Conservation (phyloP, 2,888 invertebrate genomes). For the Blomia tropicalis region DNA sequence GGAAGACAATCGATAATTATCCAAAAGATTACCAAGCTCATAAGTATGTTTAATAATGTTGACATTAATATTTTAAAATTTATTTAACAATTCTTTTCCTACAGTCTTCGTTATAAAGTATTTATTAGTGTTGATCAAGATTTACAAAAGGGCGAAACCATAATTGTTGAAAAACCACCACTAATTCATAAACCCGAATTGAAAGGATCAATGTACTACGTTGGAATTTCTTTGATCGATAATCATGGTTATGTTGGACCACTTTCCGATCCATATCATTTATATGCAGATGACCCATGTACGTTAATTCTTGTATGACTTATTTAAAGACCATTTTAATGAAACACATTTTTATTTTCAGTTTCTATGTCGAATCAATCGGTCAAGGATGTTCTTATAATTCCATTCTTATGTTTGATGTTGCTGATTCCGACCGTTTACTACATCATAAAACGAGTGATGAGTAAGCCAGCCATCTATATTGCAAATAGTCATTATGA, state of each 20-base stretch:
- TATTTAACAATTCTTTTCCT: conserved; percentile 1
- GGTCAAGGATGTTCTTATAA: conserved; percentile 43
- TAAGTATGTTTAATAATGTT: not conserved
- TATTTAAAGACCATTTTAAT: conserved; percentile 13
- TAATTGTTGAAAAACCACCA: conserved; percentile 26
- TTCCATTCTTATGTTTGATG: conserved; percentile 42
- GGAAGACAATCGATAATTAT: conserved; percentile 41
- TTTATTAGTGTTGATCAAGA: conserved; percentile 41
- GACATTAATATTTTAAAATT: not conserved
- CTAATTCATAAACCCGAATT: conserved; percentile 25
- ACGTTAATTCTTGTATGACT: conserved; percentile 25
- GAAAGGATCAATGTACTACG: conserved; percentile 31
- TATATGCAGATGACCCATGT: conserved; percentile 22
- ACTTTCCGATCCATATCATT: conserved; percentile 30
- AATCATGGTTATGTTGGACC: conserved; percentile 33
- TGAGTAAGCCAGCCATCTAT: conserved; percentile 58
- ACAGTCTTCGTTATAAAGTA: conserved; percentile 44
- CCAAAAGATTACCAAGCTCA: conserved; percentile 27
- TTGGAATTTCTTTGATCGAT: conserved; percentile 33
- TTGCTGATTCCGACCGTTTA: conserved; percentile 47
- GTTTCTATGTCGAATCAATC: conserved; percentile 1
- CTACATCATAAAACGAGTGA: conserved; percentile 50
- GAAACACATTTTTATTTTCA: not conserved
- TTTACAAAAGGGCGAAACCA: conserved; percentile 25
- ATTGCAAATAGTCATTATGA: conserved; percentile 68